These are phyloP conservation scores for Orientallactaga sibirica DNA, from an alignment of 2,797 vertebrate species.

Conservation along the genomic window DNA sequence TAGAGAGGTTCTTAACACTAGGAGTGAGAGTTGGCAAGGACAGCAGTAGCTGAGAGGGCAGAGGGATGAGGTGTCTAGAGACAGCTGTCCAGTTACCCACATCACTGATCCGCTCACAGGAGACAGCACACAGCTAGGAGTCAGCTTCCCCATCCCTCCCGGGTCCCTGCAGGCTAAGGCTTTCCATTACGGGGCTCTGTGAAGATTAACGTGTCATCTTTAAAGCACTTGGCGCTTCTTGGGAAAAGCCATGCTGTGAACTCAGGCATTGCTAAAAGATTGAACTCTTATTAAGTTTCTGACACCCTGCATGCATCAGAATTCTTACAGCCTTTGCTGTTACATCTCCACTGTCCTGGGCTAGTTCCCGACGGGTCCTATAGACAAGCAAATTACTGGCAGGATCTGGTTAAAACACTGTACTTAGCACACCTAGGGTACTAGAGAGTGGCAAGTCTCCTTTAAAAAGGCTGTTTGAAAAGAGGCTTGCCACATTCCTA, in stretches of 20 bases:
- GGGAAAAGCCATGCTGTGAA: conserved; percentile 65
- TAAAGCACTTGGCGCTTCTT: conserved; percentile 61
- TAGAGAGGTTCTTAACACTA: background rate
- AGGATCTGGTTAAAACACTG: conserved; percentile 28
- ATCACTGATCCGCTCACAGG: background rate
- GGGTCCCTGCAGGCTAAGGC: conserved; percentile 11
- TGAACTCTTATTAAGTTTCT: conserved; percentile 52
- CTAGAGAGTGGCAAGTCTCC: background rate
- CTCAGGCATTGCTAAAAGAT: conserved; percentile 45
- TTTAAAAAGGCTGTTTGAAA: background rate
- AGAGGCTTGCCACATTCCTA: background rate
- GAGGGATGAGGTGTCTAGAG: background rate
- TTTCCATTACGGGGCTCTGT: conserved; percentile 47
- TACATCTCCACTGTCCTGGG: background rate
- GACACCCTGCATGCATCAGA: conserved; percentile 7
- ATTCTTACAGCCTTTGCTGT: conserved; percentile 38
- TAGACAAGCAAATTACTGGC: conserved; percentile 33
- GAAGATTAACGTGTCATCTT: conserved; percentile 71
- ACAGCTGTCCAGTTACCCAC: background rate
- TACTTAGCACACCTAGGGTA: background rate
- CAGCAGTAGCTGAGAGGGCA: background rate
- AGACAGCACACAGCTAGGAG: background rate
- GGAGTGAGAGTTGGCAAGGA: background rate
- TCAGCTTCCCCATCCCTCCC: background rate
- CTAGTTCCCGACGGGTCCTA: conserved; percentile 26